These are phyloP conservation scores for Enteromius mattozi DNA, from an alignment of 2,797 vertebrate species.

Conservation along the genomic window DNA sequence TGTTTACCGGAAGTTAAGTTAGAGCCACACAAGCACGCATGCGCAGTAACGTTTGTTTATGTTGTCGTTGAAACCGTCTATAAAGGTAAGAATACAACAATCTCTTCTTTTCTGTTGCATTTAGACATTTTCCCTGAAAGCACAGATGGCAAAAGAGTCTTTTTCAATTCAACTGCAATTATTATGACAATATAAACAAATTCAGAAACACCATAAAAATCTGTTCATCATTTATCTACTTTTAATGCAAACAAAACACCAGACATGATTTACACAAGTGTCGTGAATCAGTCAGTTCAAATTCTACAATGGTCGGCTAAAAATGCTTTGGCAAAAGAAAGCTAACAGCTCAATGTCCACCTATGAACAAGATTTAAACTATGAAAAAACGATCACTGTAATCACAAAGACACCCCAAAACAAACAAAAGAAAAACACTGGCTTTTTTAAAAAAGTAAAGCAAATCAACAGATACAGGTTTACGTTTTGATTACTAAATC, in stretches of 20 bases:
- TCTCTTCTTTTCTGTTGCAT: neutral
- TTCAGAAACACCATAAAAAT: constrained; percentile 22
- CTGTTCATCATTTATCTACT: constrained; percentile 39
- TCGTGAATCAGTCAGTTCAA: constrained; percentile 37
- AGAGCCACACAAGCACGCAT: no score
- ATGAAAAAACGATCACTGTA: neutral
- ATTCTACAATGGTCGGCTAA: constrained; percentile 52
- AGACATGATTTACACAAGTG: constrained; percentile 48
- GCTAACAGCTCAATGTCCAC: constrained; percentile 2
- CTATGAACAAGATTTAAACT: constrained; percentile 9
- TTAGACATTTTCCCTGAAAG: neutral
- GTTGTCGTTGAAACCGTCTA: no score
- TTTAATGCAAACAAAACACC: constrained; percentile 61
- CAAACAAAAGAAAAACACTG: neutral
- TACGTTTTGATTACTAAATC: neutral
- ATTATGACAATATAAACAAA: neutral
- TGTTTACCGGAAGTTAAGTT: no score
- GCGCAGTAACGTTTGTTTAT: no score
- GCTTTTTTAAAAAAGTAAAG: neutral
- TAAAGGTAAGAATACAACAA: neutral
- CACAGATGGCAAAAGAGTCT: neutral
- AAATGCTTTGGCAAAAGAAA: constrained; percentile 55
- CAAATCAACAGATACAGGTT: constrained; percentile 8
- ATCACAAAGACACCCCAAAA: neutral
- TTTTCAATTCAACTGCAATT: neutral